Evolutionary conservation across 2,113 vertebrate species (phyloP), one percentile per base, ranked within the genome.

Genomic region (Symphodus melops): DNA sequence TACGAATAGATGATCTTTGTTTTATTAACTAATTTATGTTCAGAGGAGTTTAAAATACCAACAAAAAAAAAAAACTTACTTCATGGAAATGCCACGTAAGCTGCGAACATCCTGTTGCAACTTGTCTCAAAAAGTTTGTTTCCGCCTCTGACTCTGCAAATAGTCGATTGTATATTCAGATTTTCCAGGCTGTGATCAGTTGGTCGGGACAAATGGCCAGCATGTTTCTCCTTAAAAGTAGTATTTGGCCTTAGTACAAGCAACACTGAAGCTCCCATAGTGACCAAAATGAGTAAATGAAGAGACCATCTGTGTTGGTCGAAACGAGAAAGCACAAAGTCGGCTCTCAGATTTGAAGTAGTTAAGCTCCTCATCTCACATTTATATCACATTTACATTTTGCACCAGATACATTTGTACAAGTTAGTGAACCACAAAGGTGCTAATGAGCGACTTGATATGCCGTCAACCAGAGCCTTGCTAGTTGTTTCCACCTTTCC

Each of bases 1-100:
- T 61, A 20, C 64, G 36, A 64, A 46, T 51, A 1, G 14, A 59
- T 60, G 12, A 54, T 58, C 20, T 84, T 54, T 80, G 51, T 53
- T 61, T 46, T 55, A 19, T 68, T 37, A 33, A 37, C 0, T 56
- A 23, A 9, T 61, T 3, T 44, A 48, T 60, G 23, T 49, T 77
- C 16, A 28, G 63, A 51, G 36, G 17, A 48, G 46, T 48, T 16
- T 5, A 14, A 16, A 46, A 13, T 17, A 48, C 14, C 16, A 14
- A 17, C 4, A 46, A 16, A 16, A 46, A 16, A 16, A 14, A 10
- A 11, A 41, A 3, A 8, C 39, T 41, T 6, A 9, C 39, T 10
- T 11, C 39, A 41, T 41, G 10, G 39, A 41, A 14, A 46, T 16
- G 44, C 44, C 44, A 46, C 44, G 12, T 14, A 13, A 46, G 44